Evolutionary conservation across 2,888 invertebrate genomes (phyloP).

Genomic region (Agriopis aurantiaria): DNA sequence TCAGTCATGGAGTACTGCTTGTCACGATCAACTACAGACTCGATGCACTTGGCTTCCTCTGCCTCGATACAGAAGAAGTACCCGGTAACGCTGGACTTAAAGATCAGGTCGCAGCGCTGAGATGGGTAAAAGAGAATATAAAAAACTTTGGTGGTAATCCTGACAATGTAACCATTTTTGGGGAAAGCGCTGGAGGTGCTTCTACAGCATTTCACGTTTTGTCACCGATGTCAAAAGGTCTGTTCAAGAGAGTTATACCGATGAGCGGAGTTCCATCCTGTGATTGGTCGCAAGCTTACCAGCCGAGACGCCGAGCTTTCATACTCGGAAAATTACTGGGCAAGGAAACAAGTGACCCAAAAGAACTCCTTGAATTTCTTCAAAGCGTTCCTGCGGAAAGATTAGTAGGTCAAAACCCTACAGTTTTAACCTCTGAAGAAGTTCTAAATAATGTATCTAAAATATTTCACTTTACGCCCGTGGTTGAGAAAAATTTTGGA

Average conservation of each 20-base stretch:
- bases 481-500: constrained; percentile 66
- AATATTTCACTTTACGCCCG: constrained; percentile 62
- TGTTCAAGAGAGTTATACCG: constrained; percentile 58
- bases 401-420: constrained; percentile 52
- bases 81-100: constrained; percentile 67
- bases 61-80: constrained; percentile 58
- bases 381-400: constrained; percentile 59
- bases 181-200: constrained; percentile 64
- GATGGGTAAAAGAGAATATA: constrained; percentile 62
- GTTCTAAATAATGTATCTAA: constrained; percentile 49
- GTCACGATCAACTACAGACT: constrained; percentile 67
- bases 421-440: constrained; percentile 57
- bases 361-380: constrained; percentile 60
- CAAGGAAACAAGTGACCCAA: constrained; percentile 56
- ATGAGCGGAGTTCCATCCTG: constrained; percentile 61
- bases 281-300: constrained; percentile 59
- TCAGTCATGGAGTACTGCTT: constrained; percentile 58
- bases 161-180: constrained; percentile 61
- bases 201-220: constrained; percentile 54
- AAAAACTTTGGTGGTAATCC: constrained; percentile 61
- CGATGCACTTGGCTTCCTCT: constrained; percentile 59
- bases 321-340: constrained; percentile 61
- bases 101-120: constrained; percentile 61
- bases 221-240: constrained; percentile 62
- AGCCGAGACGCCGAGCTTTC: constrained; percentile 58